These are phyloP conservation scores for Phasia obesa DNA, from an alignment of 2,888 invertebrate genomes.

Conservation along the genomic window DNA sequence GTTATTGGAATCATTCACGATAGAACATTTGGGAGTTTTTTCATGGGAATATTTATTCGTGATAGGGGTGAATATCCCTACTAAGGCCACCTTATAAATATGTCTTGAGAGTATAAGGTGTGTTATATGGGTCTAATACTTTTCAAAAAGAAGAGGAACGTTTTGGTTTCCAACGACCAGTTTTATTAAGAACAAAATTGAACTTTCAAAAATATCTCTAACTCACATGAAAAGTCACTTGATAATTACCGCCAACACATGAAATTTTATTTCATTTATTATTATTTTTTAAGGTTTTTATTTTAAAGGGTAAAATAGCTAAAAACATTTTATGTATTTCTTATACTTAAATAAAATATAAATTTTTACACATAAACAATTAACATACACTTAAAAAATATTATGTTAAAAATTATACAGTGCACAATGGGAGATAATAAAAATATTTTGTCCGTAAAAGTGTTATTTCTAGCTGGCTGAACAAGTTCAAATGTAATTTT, in stretches of 20 bases:
- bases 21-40: too few relatives aligned
- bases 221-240: background rate
- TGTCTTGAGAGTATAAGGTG: too few relatives aligned
- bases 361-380: conserved; percentile 2
- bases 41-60: too few relatives aligned
- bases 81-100: too few relatives aligned
- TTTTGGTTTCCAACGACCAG: background rate
- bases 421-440: background rate
- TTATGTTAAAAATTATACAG: background rate
- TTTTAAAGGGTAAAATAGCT: background rate
- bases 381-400: conserved; percentile 12
- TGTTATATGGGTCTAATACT: too few relatives aligned
- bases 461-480: too few relatives aligned
- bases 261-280: conserved; percentile 39
- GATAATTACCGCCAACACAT: background rate
- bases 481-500: too few relatives aligned
- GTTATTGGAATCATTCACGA: too few relatives aligned
- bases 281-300: background rate
- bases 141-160: background rate
- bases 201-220: background rate
- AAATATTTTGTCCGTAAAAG: too few relatives aligned
- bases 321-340: conserved; percentile 20
- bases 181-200: conserved; percentile 46
- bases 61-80: too few relatives aligned
- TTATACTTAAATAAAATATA: conserved; percentile 13